Evolutionary conservation across 2,888 invertebrate genomes (phyloP), one percentile per base, ranked within the genome.

Genomic region (Zygothrica quintamaculata): DNA sequence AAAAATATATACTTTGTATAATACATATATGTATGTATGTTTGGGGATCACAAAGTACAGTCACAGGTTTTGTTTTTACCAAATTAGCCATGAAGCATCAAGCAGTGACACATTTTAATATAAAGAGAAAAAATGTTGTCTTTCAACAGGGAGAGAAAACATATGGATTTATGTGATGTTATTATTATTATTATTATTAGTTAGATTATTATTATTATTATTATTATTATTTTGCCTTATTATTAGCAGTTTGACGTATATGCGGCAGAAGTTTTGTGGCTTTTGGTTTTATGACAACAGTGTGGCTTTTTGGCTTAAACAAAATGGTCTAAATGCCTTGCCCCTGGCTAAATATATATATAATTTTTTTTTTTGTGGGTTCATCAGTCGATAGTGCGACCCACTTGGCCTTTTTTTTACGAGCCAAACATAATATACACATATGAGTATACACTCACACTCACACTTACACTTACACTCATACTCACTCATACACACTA

Each of bases 211-310:
- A 39, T 13, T 39, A 25, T 36, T 55, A 46, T 46, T 55, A 33
- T 39, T 18, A 31, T 36, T 43, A 11, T 50, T 50, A 57, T 51
- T 50, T 16, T 37, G 40, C 39, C 42, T 34, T 55, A 44, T 44
- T 46, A 33, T 39, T 12, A 33, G 3, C 13, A 13, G 34, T 9
- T 11, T 25, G 33, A 42, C 26, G 18, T 6, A 22, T 6, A 22
- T 26, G 9, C 13, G 55, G 25, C 16, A 48, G 12, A 46, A 26
- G 40, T 22, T 47, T 22, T 46, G 50, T 51, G 50, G 50, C 29
- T 48, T 61, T 55, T 55, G 37, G n/a, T 61, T 61, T 56, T 56
- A 61, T 33, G 61, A 53, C 43, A 9, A n/a, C 7, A 29, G 29
- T 44, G 53, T 44, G 53, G 44, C 36, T 29, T 36, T 9, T 7